phyloP scores from a whole-genome alignment of 2,797 vertebrate species.

The Paedocypris micromegethes region DNA sequence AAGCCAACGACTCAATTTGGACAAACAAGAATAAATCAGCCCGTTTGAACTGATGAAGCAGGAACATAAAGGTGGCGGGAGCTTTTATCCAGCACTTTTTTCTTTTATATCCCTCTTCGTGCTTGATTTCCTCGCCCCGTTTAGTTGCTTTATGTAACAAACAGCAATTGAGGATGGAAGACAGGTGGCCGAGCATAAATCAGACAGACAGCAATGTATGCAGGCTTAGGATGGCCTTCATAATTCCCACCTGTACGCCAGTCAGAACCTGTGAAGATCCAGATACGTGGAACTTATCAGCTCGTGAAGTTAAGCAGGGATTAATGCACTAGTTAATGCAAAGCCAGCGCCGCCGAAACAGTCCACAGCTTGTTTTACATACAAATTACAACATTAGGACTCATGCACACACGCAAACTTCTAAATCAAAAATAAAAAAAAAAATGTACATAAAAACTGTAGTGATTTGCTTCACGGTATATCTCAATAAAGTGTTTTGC shows the following conservation, averaged over 20 bases:
- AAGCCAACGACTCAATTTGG: background rate
- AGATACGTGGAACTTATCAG: background rate
- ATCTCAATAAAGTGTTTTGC: background rate
- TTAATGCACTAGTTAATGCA: constrained; percentile 6
- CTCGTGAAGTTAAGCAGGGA: constrained; percentile 2
- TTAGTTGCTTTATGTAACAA: constrained; percentile 60
- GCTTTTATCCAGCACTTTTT: constrained; percentile 51
- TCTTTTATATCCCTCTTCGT: constrained; percentile 65
- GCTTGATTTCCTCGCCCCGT: constrained; percentile 59
- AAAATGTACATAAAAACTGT: background rate
- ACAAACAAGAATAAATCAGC: constrained; percentile 14
- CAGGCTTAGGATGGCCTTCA: constrained; percentile 37
- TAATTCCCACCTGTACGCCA: constrained; percentile 29
- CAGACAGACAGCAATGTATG: constrained; percentile 44
- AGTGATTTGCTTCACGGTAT: background rate
- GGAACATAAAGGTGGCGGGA: constrained; percentile 45
- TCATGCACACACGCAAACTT: no score
- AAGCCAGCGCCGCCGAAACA: background rate
- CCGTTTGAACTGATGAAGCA: constrained; percentile 44
- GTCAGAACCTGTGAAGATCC: constrained; percentile 10
- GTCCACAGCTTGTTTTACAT: background rate
- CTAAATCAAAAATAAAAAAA: no score
- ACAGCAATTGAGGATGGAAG: constrained; percentile 46
- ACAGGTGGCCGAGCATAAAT: constrained; percentile 52
- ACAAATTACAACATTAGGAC: background rate